phyloP scores from a whole-genome alignment of 2,113 vertebrate genomes.

The Eurystomus gularis region DNA sequence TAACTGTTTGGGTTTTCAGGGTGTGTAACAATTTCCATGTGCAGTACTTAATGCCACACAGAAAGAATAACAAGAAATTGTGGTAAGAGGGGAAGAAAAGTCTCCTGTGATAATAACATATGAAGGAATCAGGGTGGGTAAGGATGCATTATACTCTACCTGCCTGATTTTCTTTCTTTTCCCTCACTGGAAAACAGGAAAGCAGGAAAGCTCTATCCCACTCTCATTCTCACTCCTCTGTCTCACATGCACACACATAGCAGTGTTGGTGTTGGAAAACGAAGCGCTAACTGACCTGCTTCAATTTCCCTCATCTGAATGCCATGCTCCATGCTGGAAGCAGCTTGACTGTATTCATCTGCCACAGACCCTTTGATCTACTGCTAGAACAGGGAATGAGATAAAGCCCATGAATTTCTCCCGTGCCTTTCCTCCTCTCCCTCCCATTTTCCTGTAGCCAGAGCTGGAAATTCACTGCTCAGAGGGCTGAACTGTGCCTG shows the following conservation, averaged over 20 bases:
- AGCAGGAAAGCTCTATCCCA: neutral
- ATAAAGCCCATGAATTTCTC: neutral
- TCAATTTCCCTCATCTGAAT: neutral
- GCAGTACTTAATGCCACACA: neutral
- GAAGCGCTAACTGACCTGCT: neutral
- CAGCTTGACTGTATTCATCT: neutral
- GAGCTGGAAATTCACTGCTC: neutral
- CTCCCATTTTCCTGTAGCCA: neutral
- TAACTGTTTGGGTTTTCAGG: neutral
- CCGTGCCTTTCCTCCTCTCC: neutral
- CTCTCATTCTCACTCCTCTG: neutral
- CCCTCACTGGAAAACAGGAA: neutral
- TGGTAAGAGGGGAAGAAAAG: neutral
- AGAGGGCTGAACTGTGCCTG: neutral
- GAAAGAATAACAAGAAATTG: neutral
- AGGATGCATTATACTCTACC: neutral
- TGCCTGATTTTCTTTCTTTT: neutral
- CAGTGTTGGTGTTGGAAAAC: neutral
- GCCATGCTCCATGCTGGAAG: fast-evolving
- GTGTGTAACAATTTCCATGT: neutral
- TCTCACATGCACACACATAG: neutral
- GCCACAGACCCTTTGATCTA: neutral
- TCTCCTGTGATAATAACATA: neutral
- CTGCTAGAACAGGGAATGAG: neutral
- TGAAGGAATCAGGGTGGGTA: neutral